Base-by-base conservation (phyloP, 1,140 invertebrate species). In the Anastrepha ludens region DNA sequence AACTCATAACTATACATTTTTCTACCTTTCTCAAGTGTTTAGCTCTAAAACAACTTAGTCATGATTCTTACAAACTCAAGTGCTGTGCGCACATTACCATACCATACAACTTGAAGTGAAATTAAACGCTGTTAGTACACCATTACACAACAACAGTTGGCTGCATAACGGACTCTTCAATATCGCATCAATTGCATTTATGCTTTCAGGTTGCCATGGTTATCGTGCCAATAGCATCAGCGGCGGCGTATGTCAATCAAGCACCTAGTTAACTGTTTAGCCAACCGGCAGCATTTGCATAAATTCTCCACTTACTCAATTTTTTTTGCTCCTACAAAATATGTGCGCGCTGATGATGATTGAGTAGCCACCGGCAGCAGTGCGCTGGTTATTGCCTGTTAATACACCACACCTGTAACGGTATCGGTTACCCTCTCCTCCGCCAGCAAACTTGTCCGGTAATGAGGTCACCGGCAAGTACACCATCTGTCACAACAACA, bases 1-100 rank as follows among this genome's bases (percentile, higher is more conserved):
- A 81, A n/a, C 47, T 44, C 74, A 55, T 81, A 81, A 81, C 74
- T 81, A 81, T 47, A 81, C 9, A 81, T 81, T 81, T 47, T 47
- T 41, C 67, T 81, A 81, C 15, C 74, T 81, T 55, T 15, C 55
- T 81, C 9, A n/a, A 81, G 7, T 8, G 9, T 81, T 13, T 47
- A 81, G 55, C 74, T 13, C 47, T 20, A 44, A 11, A 29, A 55
- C n/a, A 8, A 55, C 47, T 81, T 55, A 55, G 17, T 4, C 3
- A 17, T 50, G 70, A 15, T 29, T 39, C 13, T 11, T 39, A 41
- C 39, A 74, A 3, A 74, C 11, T 47, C 67, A 74, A 74, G 41
- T 17, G 47, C 47, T 55, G 41, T 20, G 74, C 47, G 74, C 74
- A 81, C 13, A 9, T 55, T 55, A 55, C 50, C 50, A 55, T 55